Conservation (phyloP, 2,888 invertebrate genomes). For the Drymonia ruficornis region DNA sequence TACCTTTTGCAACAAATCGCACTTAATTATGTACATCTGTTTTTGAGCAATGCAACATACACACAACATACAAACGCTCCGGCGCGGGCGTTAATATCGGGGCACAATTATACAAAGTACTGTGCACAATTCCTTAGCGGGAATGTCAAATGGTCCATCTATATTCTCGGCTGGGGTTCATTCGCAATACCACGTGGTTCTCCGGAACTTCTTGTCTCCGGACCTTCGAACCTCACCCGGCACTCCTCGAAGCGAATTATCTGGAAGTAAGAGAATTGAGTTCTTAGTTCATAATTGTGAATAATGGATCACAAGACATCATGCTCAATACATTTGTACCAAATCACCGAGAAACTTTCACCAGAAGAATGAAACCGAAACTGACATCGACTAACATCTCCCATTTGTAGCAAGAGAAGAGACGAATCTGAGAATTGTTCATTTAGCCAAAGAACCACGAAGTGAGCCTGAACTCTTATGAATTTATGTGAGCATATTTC, state of each 20-base stretch:
- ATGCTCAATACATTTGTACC: background rate
- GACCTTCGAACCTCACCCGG: conserved; percentile 75
- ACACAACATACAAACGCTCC: background rate
- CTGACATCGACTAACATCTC: no score
- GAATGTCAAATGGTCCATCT: conserved; percentile 23
- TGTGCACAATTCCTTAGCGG: conserved; percentile 16
- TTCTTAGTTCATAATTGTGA: background rate
- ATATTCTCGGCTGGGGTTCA: conserved; percentile 41
- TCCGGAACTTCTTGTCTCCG: conserved; percentile 66
- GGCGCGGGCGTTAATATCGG: background rate
- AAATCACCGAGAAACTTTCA: conserved; percentile 6
- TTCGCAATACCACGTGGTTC: conserved; percentile 83
- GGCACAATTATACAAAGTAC: no score
- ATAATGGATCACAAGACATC: background rate
- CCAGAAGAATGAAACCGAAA: background rate
- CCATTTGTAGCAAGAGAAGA: no score
- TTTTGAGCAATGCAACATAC: conserved; percentile 2
- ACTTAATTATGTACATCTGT: conserved; percentile 19
- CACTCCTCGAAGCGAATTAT: conserved; percentile 79
- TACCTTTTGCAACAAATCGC: conserved; percentile 26
- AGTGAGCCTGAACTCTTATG: no score
- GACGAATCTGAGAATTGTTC: no score
- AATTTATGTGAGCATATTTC: no score
- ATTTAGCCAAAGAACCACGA: no score
- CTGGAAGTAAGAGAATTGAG: conserved; percentile 57